Base-by-base conservation (phyloP, 2,113 vertebrate species). In the Aegithalos caudatus region DNA sequence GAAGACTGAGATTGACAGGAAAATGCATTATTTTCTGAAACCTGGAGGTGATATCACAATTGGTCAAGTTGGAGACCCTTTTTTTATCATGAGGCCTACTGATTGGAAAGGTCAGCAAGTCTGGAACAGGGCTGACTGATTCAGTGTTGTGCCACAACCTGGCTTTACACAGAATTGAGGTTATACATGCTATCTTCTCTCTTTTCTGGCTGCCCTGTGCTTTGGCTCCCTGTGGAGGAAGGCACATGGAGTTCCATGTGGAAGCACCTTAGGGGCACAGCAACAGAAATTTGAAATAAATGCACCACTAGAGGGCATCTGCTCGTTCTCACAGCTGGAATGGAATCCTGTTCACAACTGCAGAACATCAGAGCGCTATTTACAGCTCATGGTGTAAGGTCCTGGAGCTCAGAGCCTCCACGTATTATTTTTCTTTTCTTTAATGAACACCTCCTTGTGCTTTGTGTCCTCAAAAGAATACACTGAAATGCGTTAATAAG, bases 221-320 rank as follows among this genome's bases (percentile, higher is more conserved):
- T 83, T 79, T 44, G 22, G 14, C 20, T 90, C 15, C 27, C 9
- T 70, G 67, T n/a, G 38, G 44, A 60, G 12, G n/a, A 64, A 48
- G 40, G 25, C 18, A 9, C 28, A 1, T 6, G 50, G 38, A 35
- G 35, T 48, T 67, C 53, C 1, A 0, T 40, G 40, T 22, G 31
- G 48, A n/a, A 87, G 45, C 56, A 12, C 23, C 33, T 81, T 37
- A 5, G 21, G 28, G 20, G 56, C 29, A 8, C 29, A 51, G 69
- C 51, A 28, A 60, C 31, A 61, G 80, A 23, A 10, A 88, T 38
- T 62, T 21, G 29, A 19, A 66, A 53, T 42, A 45, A 79, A 69
- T 19, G 15, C 17, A 83, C 96, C 96, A 86, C 96, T 96, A 96
- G 96, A 95, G 93, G 96, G 96, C 96, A 84, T 78, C 72, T 90